These are phyloP conservation scores for Matsumurasca onukii DNA, from an alignment of 1,140 invertebrate species.

Conservation along the genomic window DNA sequence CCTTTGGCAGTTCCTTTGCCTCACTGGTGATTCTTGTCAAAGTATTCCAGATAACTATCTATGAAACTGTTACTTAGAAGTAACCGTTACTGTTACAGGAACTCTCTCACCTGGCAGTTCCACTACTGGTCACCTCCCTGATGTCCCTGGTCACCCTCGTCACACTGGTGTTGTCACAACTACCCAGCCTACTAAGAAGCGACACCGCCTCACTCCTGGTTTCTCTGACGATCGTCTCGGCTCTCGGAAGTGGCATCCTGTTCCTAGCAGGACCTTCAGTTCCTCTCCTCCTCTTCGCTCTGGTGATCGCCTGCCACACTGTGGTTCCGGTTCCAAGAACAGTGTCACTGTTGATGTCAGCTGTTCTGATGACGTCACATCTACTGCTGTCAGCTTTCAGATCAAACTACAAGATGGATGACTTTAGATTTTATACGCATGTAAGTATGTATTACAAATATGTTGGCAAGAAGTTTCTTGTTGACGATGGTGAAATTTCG, in stretches of 20 bases:
- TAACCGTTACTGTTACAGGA: constrained; percentile 59
- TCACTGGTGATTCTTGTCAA: too few relatives aligned
- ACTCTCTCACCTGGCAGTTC: constrained; percentile 48
- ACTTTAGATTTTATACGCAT: constrained; percentile 55
- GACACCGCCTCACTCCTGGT: constrained; percentile 54
- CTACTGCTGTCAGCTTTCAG: constrained; percentile 53
- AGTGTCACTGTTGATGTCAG: constrained; percentile 59
- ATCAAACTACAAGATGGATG: constrained; percentile 44
- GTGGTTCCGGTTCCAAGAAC: constrained; percentile 67
- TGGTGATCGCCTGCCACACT: constrained; percentile 67
- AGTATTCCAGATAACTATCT: too few relatives aligned
- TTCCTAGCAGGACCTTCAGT: constrained; percentile 56
- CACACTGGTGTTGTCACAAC: constrained; percentile 52
- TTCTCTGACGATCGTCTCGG: constrained; percentile 52
- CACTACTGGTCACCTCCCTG: constrained; percentile 51
- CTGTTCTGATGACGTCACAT: constrained; percentile 59
- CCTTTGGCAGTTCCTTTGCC: too few relatives aligned
- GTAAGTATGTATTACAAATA: constrained; percentile 46
- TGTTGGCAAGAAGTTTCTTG: too few relatives aligned
- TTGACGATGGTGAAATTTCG: too few relatives aligned
- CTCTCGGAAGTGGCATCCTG: constrained; percentile 51
- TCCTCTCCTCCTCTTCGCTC: constrained; percentile 62
- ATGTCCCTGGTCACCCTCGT: constrained; percentile 51
- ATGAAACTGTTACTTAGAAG: too few relatives aligned
- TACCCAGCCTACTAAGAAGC: constrained; percentile 45